Base-by-base conservation (phyloP, 2,113 vertebrate species). In the Blennius ocellaris region DNA sequence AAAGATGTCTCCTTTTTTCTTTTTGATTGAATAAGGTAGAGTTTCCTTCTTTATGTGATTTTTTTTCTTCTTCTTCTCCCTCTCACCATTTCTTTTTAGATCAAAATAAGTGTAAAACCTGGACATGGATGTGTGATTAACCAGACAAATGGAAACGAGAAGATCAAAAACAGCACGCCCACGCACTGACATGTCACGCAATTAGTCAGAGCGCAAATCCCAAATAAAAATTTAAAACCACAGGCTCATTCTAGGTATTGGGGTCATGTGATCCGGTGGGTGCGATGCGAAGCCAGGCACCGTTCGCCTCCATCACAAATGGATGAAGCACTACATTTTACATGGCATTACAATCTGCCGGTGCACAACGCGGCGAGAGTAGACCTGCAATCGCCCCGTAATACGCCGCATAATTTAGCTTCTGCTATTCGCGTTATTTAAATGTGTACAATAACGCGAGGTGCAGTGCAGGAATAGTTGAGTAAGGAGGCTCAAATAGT, bases 271-370 rank as follows among this genome's bases (percentile, higher is more conserved):
- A 58, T 63, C 21, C 5, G 43, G n/a, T 21, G 55, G 12, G 43
- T 56, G 54, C 8, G 5, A 30, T 4, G 21, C 21, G 21, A 30
- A 30, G 21, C 21, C 21, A 4, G 61, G 76, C 47, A 49, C 53
- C 68, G 47, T 69, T 53, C 21, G 21, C 21, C 21, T 30, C 21
- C 21, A 30, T 30, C 21, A 30, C 21, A 30, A 74, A 71, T 59
- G 14, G 43, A 75, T 65, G 70, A 83, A 63, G 16, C 54, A 3
- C 50, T 65, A 57, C 53, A 57, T 73, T 61, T 78, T 61, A 53
- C 68, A 60, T 60, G 58, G 76, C 44, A 17, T 49, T 15, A 51
- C 44, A 39, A 30, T 60, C 57, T 47, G 44, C 57, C 44, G 61
- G 21, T 30, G 21, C 21, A 30, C 21, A 4, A 30, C 21, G 21